Evolutionary conservation across 2,888 invertebrate species (phyloP).

Genomic region (Oscheius sp.): DNA sequence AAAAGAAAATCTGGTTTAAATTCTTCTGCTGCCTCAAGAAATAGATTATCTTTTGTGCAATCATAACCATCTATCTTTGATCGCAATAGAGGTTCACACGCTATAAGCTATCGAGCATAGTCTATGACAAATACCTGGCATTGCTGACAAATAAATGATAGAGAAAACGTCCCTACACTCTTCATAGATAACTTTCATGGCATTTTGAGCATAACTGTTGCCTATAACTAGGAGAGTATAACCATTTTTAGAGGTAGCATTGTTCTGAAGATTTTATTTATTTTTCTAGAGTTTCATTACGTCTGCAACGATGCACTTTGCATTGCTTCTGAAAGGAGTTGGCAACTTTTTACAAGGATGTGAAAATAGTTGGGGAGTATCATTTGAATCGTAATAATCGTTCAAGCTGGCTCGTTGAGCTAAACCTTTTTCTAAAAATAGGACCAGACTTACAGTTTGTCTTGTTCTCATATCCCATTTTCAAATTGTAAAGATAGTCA

Average conservation of each 20-base stretch:
- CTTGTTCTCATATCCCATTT: conserved; percentile 13
- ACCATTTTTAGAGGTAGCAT: background rate
- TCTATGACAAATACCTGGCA: background rate
- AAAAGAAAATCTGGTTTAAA: background rate
- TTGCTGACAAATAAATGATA: background rate
- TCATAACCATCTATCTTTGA: background rate
- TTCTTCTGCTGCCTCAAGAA: background rate
- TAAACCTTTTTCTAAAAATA: too few relatives aligned
- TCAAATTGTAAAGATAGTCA: background rate
- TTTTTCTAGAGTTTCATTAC: too few relatives aligned
- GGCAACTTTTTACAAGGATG: background rate
- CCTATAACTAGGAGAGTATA: background rate
- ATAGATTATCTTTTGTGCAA: background rate
- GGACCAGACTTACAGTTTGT: conserved; percentile 9
- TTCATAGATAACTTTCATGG: background rate
- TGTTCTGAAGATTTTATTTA: background rate
- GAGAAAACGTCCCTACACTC: background rate
- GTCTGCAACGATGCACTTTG: too few relatives aligned
- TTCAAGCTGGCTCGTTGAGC: too few relatives aligned
- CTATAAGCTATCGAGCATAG: background rate
- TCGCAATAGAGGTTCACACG: background rate
- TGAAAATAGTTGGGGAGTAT: background rate
- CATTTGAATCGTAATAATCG: background rate
- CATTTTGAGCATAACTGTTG: background rate
- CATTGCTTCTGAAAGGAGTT: background rate